Evolutionary conservation across 1,140 invertebrate species (phyloP), one percentile per base, ranked within the genome.

Genomic region (Solenopsis fugax): DNA sequence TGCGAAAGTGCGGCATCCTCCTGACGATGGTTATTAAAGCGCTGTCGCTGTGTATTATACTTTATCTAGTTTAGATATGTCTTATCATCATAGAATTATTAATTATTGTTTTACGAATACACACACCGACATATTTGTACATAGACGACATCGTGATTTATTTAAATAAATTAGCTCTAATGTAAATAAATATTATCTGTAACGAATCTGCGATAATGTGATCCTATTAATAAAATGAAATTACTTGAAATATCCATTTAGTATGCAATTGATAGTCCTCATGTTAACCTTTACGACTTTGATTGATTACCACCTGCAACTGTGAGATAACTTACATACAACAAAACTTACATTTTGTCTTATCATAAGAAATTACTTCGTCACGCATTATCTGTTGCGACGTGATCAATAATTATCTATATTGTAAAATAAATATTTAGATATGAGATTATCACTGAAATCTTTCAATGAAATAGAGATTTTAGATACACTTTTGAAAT

Each of bases 171-270:
- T 69, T 92, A 91, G 86, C 89, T 88, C 89, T 86, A 90, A 89
- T 94, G 92, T 93, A 94, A 89, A 93, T 92, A 92, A 91, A 91
- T 69, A 69, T 89, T 91, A 91, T 92, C 88, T 90, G 82, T 93
- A 93, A 90, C 62, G 76, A 92, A 90, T 86, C 85, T 87, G 91
- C 91, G 89, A 93, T 90, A 92, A 93, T 92, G 92, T 93, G 92
- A 93, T 93, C 91, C 89, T 87, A 90, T 92, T 93, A 93, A 93
- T 93, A 93, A 93, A 93, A 89, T 87, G 87, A 88, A 84, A 90
- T 87, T 90, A 90, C 86, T 37, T 90, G n/a, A 85, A 21, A 84
- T 62, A 29, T 45, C 9, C n/a, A 67, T 50, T 75, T 18, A 37
- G 5, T 37, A 7, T 58, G 6, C 60, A 84, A 12, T 84, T 48